Evolutionary conservation across 2,888 invertebrate genomes (phyloP).

Genomic region (Cantharis nigra): DNA sequence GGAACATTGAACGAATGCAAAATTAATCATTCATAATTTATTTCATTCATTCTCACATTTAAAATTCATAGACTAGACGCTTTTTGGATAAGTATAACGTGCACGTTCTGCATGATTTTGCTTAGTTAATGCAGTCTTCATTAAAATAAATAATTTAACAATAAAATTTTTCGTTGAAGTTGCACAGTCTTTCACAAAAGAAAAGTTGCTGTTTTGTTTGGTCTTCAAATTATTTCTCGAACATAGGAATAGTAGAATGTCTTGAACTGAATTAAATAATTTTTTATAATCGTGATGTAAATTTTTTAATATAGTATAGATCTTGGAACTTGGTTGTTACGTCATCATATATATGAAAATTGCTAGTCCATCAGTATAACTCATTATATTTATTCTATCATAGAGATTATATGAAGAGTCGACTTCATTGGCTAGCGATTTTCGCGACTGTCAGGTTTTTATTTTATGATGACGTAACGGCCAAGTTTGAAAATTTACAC

Average conservation of each 20-base stretch:
- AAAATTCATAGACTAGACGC: neutral
- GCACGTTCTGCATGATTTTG: neutral
- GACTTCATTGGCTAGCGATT: too few species aligned
- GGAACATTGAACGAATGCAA: neutral
- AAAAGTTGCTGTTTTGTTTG: neutral
- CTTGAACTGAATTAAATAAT: constrained; percentile 1
- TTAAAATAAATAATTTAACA: neutral
- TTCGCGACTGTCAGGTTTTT: too few species aligned
- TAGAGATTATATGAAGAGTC: too few species aligned
- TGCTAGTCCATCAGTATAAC: too few species aligned
- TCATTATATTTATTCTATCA: too few species aligned
- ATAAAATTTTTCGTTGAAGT: neutral
- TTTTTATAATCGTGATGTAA: neutral
- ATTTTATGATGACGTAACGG: too few species aligned
- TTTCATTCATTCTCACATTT: neutral
- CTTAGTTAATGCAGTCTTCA: neutral
- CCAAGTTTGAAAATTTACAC: too few species aligned
- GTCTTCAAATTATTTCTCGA: neutral
- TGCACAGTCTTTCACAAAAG: neutral
- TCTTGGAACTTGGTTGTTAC: too few species aligned
- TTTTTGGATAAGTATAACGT: neutral
- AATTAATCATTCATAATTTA: neutral
- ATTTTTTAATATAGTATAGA: neutral
- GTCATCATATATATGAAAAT: too few species aligned
- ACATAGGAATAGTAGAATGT: neutral